Conservation (phyloP, 1,140 invertebrate species). For the Hestina assimilis region DNA sequence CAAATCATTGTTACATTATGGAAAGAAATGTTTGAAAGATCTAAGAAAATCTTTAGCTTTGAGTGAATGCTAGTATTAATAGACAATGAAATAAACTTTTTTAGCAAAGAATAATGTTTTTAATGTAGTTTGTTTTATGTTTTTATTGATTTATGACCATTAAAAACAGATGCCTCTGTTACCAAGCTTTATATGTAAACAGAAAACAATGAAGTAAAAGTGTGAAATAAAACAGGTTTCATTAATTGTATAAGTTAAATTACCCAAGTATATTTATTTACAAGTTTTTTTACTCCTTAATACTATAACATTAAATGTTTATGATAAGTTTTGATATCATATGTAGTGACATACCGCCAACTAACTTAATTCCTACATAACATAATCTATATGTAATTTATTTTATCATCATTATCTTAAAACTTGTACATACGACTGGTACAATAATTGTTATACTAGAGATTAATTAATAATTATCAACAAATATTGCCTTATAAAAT, state of each 20-base stretch:
- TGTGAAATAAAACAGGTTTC: constrained; percentile 4
- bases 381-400: background rate
- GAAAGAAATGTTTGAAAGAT: constrained; percentile 83
- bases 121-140: background rate
- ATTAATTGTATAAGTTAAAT: constrained; percentile 10
- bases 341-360: no score
- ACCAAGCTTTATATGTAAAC: background rate
- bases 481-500: constrained; percentile 59
- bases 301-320: no score
- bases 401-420: background rate
- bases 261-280: constrained; percentile 11
- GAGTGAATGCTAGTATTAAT: constrained; percentile 51
- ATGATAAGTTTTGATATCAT: no score
- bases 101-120: background rate
- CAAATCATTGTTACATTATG: constrained; percentile 85
- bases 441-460: background rate
- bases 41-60: constrained; percentile 82
- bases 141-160: no score
- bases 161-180: no score
- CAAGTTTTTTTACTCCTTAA: background rate
- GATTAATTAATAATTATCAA: constrained; percentile 30
- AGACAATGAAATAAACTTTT: no score
- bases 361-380: no score
- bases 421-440: background rate
- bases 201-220: background rate